These are phyloP conservation scores for Gallinago solitaria DNA, from an alignment of 2,797 vertebrate genomes.

Conservation along the genomic window DNA sequence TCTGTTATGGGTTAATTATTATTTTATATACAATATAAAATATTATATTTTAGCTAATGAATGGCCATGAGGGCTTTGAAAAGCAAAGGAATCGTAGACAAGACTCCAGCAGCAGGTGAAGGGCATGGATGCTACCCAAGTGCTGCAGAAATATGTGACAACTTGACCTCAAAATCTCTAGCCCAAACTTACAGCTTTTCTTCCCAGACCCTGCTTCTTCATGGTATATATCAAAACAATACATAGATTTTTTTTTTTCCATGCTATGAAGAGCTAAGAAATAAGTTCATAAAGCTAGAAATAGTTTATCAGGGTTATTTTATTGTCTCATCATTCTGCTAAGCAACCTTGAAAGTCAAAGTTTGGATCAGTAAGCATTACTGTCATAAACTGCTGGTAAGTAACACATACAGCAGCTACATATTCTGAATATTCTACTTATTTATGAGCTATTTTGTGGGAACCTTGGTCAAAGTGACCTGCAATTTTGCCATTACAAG, in stretches of 20 bases:
- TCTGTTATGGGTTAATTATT: neutral
- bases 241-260: neutral
- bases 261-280: neutral
- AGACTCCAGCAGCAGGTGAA: neutral
- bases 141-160: accelerated
- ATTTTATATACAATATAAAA: neutral
- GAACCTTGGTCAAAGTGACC: neutral
- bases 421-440: neutral
- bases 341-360: neutral
- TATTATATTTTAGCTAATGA: neutral
- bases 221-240: neutral
- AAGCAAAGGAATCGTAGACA: neutral
- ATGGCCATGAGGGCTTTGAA: neutral
- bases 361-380: neutral
- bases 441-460: neutral
- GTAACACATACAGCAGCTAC: neutral
- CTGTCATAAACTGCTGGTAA: neutral
- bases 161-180: neutral
- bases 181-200: neutral
- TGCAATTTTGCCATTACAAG: neutral
- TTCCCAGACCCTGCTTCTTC: neutral
- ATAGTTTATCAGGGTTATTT: neutral
- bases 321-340: neutral
- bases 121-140: neutral
- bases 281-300: neutral